Percentiles rank a stretch among this genome's conserved stretches.
These are phyloP conservation scores for Decapterus maruadsi DNA, from an alignment of 2,797 vertebrate species.

Conservation along the genomic window DNA sequence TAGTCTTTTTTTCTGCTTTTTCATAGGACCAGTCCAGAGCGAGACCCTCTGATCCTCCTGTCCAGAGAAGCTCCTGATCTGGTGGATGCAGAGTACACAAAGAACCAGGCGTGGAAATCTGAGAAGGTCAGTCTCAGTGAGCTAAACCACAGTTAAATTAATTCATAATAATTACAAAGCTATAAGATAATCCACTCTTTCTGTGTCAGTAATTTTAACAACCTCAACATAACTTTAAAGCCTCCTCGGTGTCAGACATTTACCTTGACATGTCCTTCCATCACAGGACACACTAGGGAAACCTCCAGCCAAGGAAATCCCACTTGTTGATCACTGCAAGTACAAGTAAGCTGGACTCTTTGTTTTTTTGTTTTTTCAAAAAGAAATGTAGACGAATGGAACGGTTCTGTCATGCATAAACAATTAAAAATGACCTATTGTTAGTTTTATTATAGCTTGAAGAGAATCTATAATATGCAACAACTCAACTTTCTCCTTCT, in stretches of 20 bases:
- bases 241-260: too few relatives aligned
- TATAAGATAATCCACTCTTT: too few relatives aligned
- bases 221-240: too few relatives aligned
- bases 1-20: not conserved
- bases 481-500: not conserved
- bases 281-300: constrained; percentile 94
- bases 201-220: not conserved
- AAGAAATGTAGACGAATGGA: not conserved
- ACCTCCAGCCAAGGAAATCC: constrained; percentile 94
- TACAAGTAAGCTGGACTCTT: constrained; percentile 90
- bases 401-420: not conserved
- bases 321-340: constrained; percentile 95
- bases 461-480: not conserved
- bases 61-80: constrained; percentile 93
- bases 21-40: constrained; percentile 93
- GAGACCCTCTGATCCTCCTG: constrained; percentile 95
- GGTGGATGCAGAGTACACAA: constrained; percentile 97
- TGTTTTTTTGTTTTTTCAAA: too few relatives aligned
- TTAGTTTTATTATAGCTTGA: too few relatives aligned
- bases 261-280: not conserved
- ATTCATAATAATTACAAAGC: not conserved
- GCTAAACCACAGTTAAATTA: not conserved
- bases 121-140: constrained; percentile 87
- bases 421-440: not conserved
- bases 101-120: constrained; percentile 99